Percentiles rank a stretch among this genome's conserved stretches.
Evolutionary conservation across 2,797 vertebrate species (phyloP).

Genomic region (Lerista edwardsae): DNA sequence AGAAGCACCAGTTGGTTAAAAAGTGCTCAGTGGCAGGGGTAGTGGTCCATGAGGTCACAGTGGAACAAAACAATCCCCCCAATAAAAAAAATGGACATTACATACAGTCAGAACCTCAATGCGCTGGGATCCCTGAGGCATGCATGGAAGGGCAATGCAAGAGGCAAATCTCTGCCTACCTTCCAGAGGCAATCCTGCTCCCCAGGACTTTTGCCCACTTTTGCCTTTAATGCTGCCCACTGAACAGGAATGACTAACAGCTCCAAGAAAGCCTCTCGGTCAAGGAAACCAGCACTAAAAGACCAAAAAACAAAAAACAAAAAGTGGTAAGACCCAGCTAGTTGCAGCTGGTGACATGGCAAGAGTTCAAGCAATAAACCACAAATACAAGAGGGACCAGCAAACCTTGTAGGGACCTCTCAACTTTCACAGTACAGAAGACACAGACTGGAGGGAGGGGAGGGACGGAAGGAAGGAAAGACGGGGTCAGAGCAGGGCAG

Average conservation of each 20-base stretch:
- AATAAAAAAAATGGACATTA: background rate
- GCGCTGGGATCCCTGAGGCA: background rate
- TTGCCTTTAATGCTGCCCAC: background rate
- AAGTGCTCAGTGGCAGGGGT: conserved; percentile 18
- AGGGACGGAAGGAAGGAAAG: background rate
- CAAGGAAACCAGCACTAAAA: conserved; percentile 64
- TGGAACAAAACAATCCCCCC: background rate
- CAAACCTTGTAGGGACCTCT: conserved; percentile 26
- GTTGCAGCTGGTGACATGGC: conserved; percentile 71
- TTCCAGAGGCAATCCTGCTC: background rate
- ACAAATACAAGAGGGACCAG: conserved; percentile 29
- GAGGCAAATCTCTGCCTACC: background rate
- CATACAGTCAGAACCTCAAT: background rate
- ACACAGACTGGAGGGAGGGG: conserved; percentile 62
- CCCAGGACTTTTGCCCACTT: background rate
- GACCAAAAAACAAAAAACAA: conserved; percentile 6
- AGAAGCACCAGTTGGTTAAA: conserved; percentile 8
- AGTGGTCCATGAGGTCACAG: conserved; percentile 27
- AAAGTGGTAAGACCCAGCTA: conserved; percentile 57
- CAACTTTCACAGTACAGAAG: conserved; percentile 74
- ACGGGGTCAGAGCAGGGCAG: conserved; percentile 42
- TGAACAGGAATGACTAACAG: background rate
- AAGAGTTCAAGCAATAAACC: conserved; percentile 77
- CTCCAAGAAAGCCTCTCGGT: background rate
- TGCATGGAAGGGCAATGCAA: no score